These are phyloP conservation scores for Amazona ochrocephala DNA, from an alignment of 2,797 vertebrate species.

Conservation along the genomic window DNA sequence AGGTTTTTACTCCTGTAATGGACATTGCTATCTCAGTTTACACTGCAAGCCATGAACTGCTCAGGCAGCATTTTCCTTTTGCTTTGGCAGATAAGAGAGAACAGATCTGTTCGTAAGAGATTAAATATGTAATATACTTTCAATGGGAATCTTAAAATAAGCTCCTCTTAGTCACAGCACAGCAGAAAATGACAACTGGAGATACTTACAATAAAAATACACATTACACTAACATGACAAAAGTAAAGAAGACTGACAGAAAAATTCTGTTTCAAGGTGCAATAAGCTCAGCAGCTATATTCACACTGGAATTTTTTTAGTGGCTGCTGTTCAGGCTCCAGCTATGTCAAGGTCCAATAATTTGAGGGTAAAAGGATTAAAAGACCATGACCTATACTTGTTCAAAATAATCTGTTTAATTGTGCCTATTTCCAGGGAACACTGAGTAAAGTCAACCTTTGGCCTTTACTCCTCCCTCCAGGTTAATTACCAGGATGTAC, in stretches of 20 bases:
- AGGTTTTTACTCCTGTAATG: not conserved
- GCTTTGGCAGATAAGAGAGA: not conserved
- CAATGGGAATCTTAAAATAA: not conserved
- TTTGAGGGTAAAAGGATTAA: not conserved
- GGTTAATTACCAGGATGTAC: constrained; percentile 13
- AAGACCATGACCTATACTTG: not conserved
- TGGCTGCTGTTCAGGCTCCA: not conserved
- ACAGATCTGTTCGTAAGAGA: not conserved
- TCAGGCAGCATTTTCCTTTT: not conserved
- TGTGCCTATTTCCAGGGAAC: not conserved
- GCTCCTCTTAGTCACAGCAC: not conserved
- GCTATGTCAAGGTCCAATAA: not conserved
- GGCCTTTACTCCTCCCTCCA: not conserved
- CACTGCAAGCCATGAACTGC: accelerated
- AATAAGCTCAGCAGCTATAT: not conserved
- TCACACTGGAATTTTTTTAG: not conserved
- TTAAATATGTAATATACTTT: not conserved
- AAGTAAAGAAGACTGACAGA: not conserved
- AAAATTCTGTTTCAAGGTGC: not conserved
- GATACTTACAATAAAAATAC: not conserved
- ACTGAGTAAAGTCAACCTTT: not conserved
- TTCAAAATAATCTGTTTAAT: constrained; percentile 1
- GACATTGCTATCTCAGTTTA: accelerated
- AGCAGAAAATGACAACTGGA: not conserved
- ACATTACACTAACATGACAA: not conserved